Evolutionary conservation across 2,797 vertebrate species (phyloP), one percentile per base, ranked within the genome.

Genomic region (Otolemur crassicaudatus): DNA sequence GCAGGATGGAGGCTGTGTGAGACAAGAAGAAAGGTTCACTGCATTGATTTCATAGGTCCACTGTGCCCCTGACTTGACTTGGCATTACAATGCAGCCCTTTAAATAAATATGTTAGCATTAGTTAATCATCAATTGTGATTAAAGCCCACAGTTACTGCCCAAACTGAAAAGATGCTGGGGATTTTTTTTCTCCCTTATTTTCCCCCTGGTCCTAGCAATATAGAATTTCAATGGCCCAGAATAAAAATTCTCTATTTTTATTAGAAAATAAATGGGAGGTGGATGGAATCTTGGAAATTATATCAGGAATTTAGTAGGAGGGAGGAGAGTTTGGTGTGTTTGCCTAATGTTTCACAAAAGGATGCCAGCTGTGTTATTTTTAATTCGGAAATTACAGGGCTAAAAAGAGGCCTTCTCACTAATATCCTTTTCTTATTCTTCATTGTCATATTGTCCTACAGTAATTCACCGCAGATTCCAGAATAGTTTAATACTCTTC

Each of bases 351-450:
- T 76, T 97, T 97, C 94, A 95, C 92, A 94, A 96, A 96, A 96
- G 70, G 84, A 94, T 22, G 67, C 61, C 95, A 95, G 85, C 96
- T 96, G 93, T 90, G 90, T 94, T 95, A 81, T 84, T 97, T 97
- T 96, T 81, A 77, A 96, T 87, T 95, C 40, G 46, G 86, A 92
- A 95, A 95, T 97, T 95, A 92, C 2, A 94, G 60, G 37, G 61
- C 92, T 93, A 94, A 96, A 95, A 96, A 77, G 95, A 94, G 90
- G 89, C 94, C 87, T 94, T 91, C 96, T 94, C 70, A 23, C 92
- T 93, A 97, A 96, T 95, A 96, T 37, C 94, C 79, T 90, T 88
- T 65, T 61, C 83, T 88, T 91, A 83, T 86, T 96, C 75, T 77
- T 87, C 65, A 17, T 40, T 89, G 86, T 73, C 83, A 83, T 96